phyloP scores from a whole-genome alignment of 2,888 invertebrate species.

The Phymatocera aterrima region DNA sequence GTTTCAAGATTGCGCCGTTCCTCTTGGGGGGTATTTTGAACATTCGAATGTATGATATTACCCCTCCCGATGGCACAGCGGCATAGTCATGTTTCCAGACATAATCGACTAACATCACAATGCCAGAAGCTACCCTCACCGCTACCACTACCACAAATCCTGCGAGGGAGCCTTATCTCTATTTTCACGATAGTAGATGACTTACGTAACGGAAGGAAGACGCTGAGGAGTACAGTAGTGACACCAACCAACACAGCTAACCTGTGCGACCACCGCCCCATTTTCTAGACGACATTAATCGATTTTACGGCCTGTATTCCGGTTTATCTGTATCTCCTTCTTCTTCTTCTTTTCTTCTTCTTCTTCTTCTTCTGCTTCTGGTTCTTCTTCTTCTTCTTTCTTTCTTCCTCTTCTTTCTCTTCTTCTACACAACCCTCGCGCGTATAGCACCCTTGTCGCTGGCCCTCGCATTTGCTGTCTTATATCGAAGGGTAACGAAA shows the following conservation, averaged over 20 bases:
- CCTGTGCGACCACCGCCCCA: neutral
- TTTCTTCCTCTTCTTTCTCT: too few relatives aligned
- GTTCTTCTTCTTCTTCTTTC: too few relatives aligned
- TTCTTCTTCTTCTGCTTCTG: neutral
- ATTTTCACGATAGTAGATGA: conserved; percentile 1
- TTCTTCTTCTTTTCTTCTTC: neutral
- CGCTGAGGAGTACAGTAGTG: neutral
- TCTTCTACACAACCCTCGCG: too few relatives aligned
- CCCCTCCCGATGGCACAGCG: too few relatives aligned
- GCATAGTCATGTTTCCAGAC: neutral
- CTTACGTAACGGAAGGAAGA: conserved; percentile 27
- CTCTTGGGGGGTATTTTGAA: neutral
- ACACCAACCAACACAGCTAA: neutral
- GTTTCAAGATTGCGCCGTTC: conserved; percentile 7
- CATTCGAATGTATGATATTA: conserved; percentile 28
- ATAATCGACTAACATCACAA: conserved; percentile 30
- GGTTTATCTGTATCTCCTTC: neutral
- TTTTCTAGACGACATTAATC: conserved; percentile 34
- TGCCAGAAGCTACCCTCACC: neutral
- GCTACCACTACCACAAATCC: too few relatives aligned
- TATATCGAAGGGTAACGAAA: too few relatives aligned
- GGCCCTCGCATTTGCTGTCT: too few relatives aligned
- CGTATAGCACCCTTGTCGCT: too few relatives aligned
- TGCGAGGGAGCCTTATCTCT: conserved; percentile 10
- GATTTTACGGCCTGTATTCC: conserved; percentile 32